Conservation (phyloP, 2,113 vertebrate genomes). For the Tinamus guttatus region DNA sequence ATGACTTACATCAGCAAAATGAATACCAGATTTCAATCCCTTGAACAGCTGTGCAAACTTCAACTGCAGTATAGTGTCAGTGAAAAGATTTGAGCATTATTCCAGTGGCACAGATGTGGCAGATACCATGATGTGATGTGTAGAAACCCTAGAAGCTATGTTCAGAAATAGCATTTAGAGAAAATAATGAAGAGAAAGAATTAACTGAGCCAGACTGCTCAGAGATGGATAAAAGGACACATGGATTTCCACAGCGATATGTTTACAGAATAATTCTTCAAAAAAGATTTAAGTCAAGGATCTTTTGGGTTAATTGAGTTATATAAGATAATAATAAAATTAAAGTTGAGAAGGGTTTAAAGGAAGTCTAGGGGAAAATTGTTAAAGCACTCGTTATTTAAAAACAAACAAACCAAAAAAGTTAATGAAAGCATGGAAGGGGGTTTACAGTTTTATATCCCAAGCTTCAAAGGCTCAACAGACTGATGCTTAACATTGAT, state of each 20-base stretch:
- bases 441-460: not conserved
- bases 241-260: not conserved
- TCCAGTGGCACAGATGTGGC: not conserved
- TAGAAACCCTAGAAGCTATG: not conserved
- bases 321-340: not conserved
- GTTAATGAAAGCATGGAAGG: not conserved
- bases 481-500: not conserved
- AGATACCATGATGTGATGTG: not conserved
- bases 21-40: not conserved
- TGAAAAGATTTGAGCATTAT: not conserved
- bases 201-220: not conserved
- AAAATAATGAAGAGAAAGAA: not conserved
- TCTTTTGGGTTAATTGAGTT: not conserved
- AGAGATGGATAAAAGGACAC: not conserved
- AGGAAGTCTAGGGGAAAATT: not conserved
- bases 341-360: not conserved
- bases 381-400: not conserved
- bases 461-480: not conserved
- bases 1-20: not conserved
- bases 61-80: not conserved
- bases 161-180: not conserved
- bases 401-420: not conserved
- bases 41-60: constrained; percentile 17
- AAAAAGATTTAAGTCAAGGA: not conserved
- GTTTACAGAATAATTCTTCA: not conserved